Evolutionary conservation across 2,113 vertebrate genomes (phyloP), one percentile per base, ranked within the genome.

Genomic region (Probosciger aterrimus): DNA sequence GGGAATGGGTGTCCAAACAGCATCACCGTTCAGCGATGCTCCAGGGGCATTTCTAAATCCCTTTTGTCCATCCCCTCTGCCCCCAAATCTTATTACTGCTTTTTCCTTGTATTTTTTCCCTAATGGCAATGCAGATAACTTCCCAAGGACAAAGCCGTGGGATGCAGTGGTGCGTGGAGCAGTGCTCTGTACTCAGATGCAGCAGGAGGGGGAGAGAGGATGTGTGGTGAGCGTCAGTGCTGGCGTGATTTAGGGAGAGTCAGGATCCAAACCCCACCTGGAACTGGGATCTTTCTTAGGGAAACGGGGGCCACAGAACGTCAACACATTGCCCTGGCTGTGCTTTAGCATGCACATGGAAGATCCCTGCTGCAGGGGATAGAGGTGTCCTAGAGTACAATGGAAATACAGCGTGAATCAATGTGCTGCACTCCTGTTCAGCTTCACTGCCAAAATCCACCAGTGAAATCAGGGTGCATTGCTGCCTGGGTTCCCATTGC

Each of bases 351-450:
- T 10, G 23, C 18, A 53, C 0, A 1, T 23, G 49, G 11, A 2
- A 9, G 24, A 11, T 31, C 7, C 17, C 41, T 15, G 37, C 43
- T 46, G 37, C 41, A 6, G 37, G 65, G 50, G 6, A 67, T 82
- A 35, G 37, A 68, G 8, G 4, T 25, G 46, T 30, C 71, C 15
- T 35, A 2, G 13, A 30, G 50, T 10, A 6, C 41, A 3, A 43
- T 8, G 41, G 9, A 73, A 59, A 57, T 4, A 5, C 4, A 2
- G 3, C 4, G 2, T 2, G 12, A 10, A 5, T 50, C 24, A 1
- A 2, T 1, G 14, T 4, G 13, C 55, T 8, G 4, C 3, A 0
- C 5, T 50, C 19, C 67, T 14, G 7, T 9, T 3, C 59, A 12
- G 35, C 41, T 55, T 50, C 14, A 3, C 17, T 31, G 17, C 37